These are phyloP conservation scores for Drosophila kambysellisi DNA, from an alignment of 2,888 invertebrate genomes.

Conservation along the genomic window DNA sequence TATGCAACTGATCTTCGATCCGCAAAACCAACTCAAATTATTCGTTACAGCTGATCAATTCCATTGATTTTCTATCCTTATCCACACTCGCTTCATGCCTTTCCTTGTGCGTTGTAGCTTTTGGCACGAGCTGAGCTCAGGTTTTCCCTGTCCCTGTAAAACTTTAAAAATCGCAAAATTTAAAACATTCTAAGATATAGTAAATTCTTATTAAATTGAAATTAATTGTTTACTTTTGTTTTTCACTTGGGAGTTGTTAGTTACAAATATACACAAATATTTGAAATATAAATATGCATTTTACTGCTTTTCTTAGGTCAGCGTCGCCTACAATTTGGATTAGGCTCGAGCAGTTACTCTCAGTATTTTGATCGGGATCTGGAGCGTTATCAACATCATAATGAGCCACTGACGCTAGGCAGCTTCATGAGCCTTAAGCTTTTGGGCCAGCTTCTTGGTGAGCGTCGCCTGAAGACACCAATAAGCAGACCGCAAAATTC, in stretches of 20 bases:
- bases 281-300: neutral
- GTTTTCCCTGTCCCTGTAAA: neutral
- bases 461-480: neutral
- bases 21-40: neutral
- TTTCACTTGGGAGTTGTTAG: neutral
- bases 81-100: neutral
- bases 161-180: too few species aligned
- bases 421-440: conserved; percentile 39
- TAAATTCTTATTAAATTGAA: too few species aligned
- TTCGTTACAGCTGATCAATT: neutral
- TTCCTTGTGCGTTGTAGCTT: neutral
- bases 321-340: conserved; percentile 10
- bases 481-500: neutral
- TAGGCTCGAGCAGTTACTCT: neutral
- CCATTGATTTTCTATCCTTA: too few species aligned
- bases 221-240: too few species aligned
- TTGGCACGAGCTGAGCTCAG: conserved; percentile 12
- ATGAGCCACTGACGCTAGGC: conserved; percentile 43
- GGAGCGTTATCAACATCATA: conserved; percentile 36
- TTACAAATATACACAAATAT: neutral
- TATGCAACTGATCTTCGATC: neutral
- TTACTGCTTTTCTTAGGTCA: conserved; percentile 1
- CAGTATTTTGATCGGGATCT: conserved; percentile 26
- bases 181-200: too few species aligned
- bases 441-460: conserved; percentile 4